These are phyloP conservation scores for Cavia porcellus DNA, from an alignment of 2,113 vertebrate species.

Conservation along the genomic window DNA sequence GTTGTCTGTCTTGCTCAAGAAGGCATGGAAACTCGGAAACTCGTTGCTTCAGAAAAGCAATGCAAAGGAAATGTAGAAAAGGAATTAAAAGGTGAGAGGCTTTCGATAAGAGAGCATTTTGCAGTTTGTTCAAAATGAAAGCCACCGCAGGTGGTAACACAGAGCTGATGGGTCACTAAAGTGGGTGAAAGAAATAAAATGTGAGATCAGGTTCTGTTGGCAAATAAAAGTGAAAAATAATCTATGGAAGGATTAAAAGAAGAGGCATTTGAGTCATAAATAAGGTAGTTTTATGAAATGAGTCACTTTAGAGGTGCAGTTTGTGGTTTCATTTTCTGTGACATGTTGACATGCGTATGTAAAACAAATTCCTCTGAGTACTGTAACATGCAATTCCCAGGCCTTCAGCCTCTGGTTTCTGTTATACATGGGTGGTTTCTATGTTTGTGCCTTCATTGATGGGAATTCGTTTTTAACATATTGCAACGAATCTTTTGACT, in stretches of 20 bases:
- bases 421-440: conserved; percentile 60
- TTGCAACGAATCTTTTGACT: conserved; percentile 8
- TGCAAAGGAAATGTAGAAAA: conserved; percentile 51
- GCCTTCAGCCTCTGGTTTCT: conserved; percentile 32
- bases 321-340: conserved; percentile 56
- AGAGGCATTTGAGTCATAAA: background rate
- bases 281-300: conserved; percentile 6
- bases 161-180: conserved; percentile 52
- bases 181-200: conserved; percentile 45
- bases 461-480: conserved; percentile 43
- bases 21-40: conserved; percentile 58
- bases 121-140: conserved; percentile 72
- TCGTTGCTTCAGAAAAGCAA: conserved; percentile 47
- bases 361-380: conserved; percentile 71
- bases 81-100: conserved; percentile 60
- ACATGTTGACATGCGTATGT: conserved; percentile 13
- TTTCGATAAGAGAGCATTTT: conserved; percentile 72
- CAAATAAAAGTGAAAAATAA: conserved; percentile 40
- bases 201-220: conserved; percentile 28
- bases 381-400: conserved; percentile 57
- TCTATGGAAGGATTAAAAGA: conserved; percentile 44
- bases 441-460: background rate
- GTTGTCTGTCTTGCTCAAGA: conserved; percentile 76
- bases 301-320: conserved; percentile 67
- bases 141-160: background rate